phyloP scores from a whole-genome alignment of 2,888 invertebrate genomes.

The Polydrusus cervinus region DNA sequence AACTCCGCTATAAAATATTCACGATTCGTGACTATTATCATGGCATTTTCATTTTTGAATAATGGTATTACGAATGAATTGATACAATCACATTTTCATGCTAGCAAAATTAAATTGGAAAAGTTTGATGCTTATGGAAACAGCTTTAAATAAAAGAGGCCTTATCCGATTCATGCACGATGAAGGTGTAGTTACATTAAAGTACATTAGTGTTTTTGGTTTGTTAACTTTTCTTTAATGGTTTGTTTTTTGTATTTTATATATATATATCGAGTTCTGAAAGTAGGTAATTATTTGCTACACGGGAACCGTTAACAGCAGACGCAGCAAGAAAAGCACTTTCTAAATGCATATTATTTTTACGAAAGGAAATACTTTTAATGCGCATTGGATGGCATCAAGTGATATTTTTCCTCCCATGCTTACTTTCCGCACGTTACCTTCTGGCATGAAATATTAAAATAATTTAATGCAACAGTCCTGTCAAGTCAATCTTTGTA shows the following conservation, averaged over 20 bases:
- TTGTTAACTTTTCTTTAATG: constrained; percentile 10
- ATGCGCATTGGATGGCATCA: too few species aligned
- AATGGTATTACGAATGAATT: constrained; percentile 63
- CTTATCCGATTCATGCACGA: constrained; percentile 46
- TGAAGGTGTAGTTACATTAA: constrained; percentile 41
- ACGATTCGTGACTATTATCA: constrained; percentile 63
- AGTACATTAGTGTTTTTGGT: constrained; percentile 44
- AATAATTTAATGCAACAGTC: too few species aligned
- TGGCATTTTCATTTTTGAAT: constrained; percentile 63
- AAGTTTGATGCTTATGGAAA: constrained; percentile 68
- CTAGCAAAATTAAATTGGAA: constrained; percentile 68
- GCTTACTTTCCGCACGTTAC: too few species aligned
- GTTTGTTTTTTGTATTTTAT: not conserved
- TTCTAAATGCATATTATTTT: too few species aligned
- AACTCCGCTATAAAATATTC: constrained; percentile 60
- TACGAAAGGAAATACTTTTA: too few species aligned
- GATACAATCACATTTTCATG: constrained; percentile 69
- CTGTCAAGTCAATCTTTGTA: too few species aligned
- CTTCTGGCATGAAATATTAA: too few species aligned
- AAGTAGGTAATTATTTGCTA: not conserved
- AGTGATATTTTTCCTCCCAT: too few species aligned
- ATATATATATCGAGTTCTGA: not conserved
- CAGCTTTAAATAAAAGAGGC: constrained; percentile 51
- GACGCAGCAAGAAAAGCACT: too few species aligned
- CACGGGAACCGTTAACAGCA: too few species aligned